Conservation (phyloP, 2,888 invertebrate species). For the Lydus trimaculatus region DNA sequence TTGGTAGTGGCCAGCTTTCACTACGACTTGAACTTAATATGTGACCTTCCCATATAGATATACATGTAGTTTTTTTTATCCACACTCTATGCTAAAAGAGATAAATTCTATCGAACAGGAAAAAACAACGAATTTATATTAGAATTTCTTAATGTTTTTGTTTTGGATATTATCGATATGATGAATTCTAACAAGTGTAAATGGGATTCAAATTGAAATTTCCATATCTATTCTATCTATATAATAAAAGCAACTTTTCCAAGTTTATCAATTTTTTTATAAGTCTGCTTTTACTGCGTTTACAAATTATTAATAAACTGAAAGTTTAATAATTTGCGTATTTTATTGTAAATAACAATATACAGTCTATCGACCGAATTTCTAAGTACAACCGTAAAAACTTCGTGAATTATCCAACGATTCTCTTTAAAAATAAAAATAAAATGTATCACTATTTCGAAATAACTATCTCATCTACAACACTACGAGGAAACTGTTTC, state of each 20-base stretch:
- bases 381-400: too few species aligned
- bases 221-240: neutral
- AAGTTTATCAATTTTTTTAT: neutral
- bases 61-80: neutral
- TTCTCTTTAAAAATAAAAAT: too few species aligned
- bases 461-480: too few species aligned
- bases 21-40: conserved; percentile 36
- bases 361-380: too few species aligned
- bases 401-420: too few species aligned
- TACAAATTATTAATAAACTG: too few species aligned
- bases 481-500: too few species aligned
- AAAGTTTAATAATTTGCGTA: too few species aligned
- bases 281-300: too few species aligned
- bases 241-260: neutral
- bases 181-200: neutral
- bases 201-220: neutral
- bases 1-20: conserved; percentile 43
- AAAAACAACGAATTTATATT: neutral
- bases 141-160: neutral
- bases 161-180: neutral
- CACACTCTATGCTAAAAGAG: neutral
- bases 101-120: neutral
- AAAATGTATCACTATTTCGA: too few species aligned
- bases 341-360: too few species aligned
- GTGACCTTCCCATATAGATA: neutral